Conservation (phyloP, 1,140 invertebrate species). For the Ctenoplectra terminalis region DNA sequence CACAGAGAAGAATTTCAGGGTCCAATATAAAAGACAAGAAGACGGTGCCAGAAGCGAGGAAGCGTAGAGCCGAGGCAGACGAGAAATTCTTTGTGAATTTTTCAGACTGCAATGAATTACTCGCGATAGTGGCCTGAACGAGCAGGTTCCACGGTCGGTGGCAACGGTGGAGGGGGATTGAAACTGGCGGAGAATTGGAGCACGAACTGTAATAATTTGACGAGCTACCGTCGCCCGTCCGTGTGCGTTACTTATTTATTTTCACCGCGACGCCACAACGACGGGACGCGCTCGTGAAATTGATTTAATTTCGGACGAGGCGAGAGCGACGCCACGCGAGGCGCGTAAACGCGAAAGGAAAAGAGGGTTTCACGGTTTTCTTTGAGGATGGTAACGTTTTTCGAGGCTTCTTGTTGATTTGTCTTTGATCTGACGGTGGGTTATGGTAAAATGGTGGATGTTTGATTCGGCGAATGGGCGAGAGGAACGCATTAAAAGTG, state of each 20-base stretch:
- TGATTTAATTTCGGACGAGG: neutral
- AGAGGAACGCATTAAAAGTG: too few relatives aligned
- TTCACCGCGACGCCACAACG: too few relatives aligned
- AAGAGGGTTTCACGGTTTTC: too few relatives aligned
- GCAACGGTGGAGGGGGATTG: neutral
- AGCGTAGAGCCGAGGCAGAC: slow-evolving; percentile 10
- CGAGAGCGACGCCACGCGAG: neutral
- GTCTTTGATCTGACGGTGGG: too few relatives aligned
- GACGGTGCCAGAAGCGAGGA: slow-evolving; percentile 17
- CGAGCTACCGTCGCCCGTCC: neutral
- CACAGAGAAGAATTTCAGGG: slow-evolving; percentile 53
- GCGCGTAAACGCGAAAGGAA: too few relatives aligned
- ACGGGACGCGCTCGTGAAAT: neutral
- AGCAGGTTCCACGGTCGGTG: too few relatives aligned
- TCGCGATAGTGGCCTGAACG: slow-evolving; percentile 34
- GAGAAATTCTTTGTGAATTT: slow-evolving; percentile 61
- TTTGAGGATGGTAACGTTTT: too few relatives aligned
- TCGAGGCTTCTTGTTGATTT: too few relatives aligned
- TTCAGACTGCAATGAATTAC: slow-evolving; percentile 61
- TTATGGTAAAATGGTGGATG: too few relatives aligned
- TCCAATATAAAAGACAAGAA: slow-evolving; percentile 63
- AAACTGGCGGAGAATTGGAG: neutral
- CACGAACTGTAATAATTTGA: slow-evolving; percentile 51
- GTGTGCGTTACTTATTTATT: slow-evolving; percentile 40
- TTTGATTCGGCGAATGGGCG: too few relatives aligned